A percentile compares a stretch with the other conserved stretches of the same genome.
These are phyloP conservation scores for Caenorhabditis auriculariae DNA, from an alignment of 2,888 invertebrate genomes.

Conservation along the genomic window DNA sequence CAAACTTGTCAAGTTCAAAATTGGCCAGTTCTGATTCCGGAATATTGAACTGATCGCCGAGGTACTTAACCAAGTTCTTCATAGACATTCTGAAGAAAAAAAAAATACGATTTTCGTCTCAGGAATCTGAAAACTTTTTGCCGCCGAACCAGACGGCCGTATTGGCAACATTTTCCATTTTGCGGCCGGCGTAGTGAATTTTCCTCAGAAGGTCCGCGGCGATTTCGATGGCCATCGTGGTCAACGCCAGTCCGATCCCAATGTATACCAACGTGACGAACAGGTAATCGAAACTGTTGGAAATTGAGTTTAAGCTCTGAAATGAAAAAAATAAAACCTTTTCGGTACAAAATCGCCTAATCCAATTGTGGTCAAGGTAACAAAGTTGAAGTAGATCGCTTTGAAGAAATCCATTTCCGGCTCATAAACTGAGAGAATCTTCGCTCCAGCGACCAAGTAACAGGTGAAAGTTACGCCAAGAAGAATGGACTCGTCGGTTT, in stretches of 20 bases:
- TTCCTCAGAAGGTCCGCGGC: conserved; percentile 55
- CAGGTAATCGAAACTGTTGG: conserved; percentile 51
- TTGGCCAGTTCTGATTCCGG: conserved; percentile 47
- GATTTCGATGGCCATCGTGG: conserved; percentile 57
- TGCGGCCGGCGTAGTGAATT: conserved; percentile 56
- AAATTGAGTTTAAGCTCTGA: background rate
- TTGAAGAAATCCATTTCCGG: conserved; percentile 60
- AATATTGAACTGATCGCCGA: conserved; percentile 60
- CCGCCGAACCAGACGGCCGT: conserved; percentile 61
- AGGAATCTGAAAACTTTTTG: no score
- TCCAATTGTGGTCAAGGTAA: conserved; percentile 56
- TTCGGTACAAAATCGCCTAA: conserved; percentile 59
- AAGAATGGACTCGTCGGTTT: conserved; percentile 46
- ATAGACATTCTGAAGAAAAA: conserved; percentile 49
- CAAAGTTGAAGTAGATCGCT: conserved; percentile 60
- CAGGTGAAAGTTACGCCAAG: conserved; percentile 45
- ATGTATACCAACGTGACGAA: conserved; percentile 52
- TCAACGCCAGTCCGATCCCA: conserved; percentile 54
- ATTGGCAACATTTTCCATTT: conserved; percentile 55
- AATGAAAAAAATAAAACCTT: conserved; percentile 19
- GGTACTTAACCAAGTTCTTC: conserved; percentile 55
- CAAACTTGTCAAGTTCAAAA: conserved; percentile 55
- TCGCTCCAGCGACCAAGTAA: conserved; percentile 53
- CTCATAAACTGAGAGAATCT: conserved; percentile 53
- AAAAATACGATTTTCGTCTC: background rate